Evolutionary conservation across 2,888 invertebrate species (phyloP).

Genomic region (Zaprionus bogoriensis): DNA sequence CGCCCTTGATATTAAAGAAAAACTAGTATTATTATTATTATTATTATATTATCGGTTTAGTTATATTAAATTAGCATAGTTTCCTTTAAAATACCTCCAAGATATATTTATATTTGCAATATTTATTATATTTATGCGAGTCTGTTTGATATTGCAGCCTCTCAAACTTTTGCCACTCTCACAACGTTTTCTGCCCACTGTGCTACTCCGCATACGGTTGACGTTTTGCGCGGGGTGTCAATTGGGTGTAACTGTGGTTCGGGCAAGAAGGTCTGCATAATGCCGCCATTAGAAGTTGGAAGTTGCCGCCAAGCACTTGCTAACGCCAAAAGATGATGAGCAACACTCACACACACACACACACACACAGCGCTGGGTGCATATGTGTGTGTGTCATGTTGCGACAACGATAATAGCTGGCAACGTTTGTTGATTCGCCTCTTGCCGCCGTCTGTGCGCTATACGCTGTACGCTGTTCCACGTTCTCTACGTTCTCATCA

Average conservation of each 20-base stretch:
- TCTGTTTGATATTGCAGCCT: not conserved
- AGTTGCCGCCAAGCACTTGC: conserved; percentile 75
- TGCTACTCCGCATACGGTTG: not conserved
- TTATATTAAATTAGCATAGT: too few relatives aligned
- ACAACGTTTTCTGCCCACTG: too few relatives aligned
- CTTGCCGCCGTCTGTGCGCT: not conserved
- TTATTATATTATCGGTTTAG: too few relatives aligned
- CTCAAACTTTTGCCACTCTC: not conserved
- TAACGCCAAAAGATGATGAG: conserved; percentile 76
- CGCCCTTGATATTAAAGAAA: not conserved
- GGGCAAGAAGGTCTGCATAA: conserved; percentile 48
- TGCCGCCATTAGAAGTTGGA: conserved; percentile 74
- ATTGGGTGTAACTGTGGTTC: not conserved
- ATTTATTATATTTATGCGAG: too few relatives aligned
- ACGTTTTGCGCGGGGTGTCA: not conserved
- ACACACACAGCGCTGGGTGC: conserved; percentile 8
- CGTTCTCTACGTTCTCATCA: not conserved
- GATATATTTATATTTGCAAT: too few relatives aligned
- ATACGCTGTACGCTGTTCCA: not conserved
- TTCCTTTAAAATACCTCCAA: not conserved
- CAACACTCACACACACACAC: conserved; percentile 44
- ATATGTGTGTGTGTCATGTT: conserved; percentile 57
- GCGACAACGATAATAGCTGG: conserved; percentile 75
- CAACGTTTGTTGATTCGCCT: conserved; percentile 65
- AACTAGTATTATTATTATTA: too few relatives aligned